Evolutionary conservation across 2,797 vertebrate genomes (phyloP), one percentile per base, ranked within the genome.

Genomic region (Xyrichtys novacula): DNA sequence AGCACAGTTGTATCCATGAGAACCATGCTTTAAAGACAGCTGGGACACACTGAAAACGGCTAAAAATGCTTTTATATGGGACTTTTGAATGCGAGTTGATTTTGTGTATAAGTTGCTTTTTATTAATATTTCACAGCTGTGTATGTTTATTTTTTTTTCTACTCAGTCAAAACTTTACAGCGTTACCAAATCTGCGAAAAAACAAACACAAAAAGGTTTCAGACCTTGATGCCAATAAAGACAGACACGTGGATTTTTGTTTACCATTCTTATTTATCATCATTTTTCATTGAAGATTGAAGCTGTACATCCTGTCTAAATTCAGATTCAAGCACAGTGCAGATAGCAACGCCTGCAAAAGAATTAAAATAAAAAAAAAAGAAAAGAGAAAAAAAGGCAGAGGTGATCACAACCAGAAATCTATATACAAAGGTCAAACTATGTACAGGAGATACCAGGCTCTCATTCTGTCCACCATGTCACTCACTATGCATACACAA

Each of bases 201-300:
- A 28, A 48, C 55, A 19, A 32, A 38, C 38, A 19, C n/a, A 34
- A 7, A 36, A 9, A 42, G 17, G 6, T 61, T 46, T 20, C 5
- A 70, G 46, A 60, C 43, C 17, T 11, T 4, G 48, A 60, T 9
- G 16, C 68, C 49, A 82, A 78, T 86, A 87, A 88, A 88, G 64
- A 88, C 50, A 71, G 38, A 84, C 60, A 57, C 57, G 16, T 1
- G 49, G n/a, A 63, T 31, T 47, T 60, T 76, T 16, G 58, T 60
- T 78, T 72, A 63, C 74, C 81, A 89, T 90, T 92, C 87, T 89
- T 88, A 81, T 93, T 95, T 93, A 94, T 93, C 80, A 83, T 93
- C 92, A 95, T 94, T 95, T 91, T 83, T 96, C 94, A 91, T 72
- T 94, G 91, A 93, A 95, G 95, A 95, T 85, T 66, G 71, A 83